A percentile compares a stretch with the other conserved stretches of the same genome.
Evolutionary conservation across 1,140 invertebrate genomes (phyloP).

Genomic region (Liolophura sinensis): DNA sequence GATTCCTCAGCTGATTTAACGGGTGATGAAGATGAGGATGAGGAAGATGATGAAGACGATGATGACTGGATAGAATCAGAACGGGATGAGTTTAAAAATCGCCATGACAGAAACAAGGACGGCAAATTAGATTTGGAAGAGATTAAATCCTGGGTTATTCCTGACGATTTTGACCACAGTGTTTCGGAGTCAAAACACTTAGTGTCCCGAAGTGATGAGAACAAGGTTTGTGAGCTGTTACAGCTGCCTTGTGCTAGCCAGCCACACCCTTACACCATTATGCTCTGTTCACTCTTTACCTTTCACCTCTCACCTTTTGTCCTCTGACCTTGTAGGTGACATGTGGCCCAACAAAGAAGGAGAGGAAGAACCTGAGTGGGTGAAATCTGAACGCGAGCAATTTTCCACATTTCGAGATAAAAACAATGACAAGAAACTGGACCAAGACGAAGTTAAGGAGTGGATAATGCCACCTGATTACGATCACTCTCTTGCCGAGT

Average conservation of each 20-base stretch:
- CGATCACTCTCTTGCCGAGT: slow-evolving; percentile 95
- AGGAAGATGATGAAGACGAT: slow-evolving; percentile 84
- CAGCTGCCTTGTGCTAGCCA: background rate
- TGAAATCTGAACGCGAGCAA: slow-evolving; percentile 89
- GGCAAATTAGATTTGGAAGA: slow-evolving; percentile 86
- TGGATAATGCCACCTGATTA: slow-evolving; percentile 97
- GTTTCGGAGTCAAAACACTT: slow-evolving; percentile 93
- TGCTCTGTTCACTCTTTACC: too few relatives aligned
- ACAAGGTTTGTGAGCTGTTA: slow-evolving; percentile 62
- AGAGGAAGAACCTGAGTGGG: slow-evolving; percentile 91
- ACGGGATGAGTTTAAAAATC: slow-evolving; percentile 80
- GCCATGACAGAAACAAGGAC: slow-evolving; percentile 80
- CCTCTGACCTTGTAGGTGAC: slow-evolving; percentile 41
- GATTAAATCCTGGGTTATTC: slow-evolving; percentile 87
- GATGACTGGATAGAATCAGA: slow-evolving; percentile 96
- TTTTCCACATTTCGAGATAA: slow-evolving; percentile 78
- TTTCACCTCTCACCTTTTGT: background rate
- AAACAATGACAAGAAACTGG: slow-evolving; percentile 86
- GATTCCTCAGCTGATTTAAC: slow-evolving; percentile 13
- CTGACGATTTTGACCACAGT: slow-evolving; percentile 92
- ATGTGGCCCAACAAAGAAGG: slow-evolving; percentile 48
- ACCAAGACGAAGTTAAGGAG: slow-evolving; percentile 78
- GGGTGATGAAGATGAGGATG: slow-evolving; percentile 49
- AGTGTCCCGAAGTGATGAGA: slow-evolving; percentile 86
- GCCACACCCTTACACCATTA: background rate